A percentile compares a stretch with the other conserved stretches of the same genome.
phyloP scores from a whole-genome alignment of 64 coral and sea anemone species.

The Cladopsammia gracilis region DNA sequence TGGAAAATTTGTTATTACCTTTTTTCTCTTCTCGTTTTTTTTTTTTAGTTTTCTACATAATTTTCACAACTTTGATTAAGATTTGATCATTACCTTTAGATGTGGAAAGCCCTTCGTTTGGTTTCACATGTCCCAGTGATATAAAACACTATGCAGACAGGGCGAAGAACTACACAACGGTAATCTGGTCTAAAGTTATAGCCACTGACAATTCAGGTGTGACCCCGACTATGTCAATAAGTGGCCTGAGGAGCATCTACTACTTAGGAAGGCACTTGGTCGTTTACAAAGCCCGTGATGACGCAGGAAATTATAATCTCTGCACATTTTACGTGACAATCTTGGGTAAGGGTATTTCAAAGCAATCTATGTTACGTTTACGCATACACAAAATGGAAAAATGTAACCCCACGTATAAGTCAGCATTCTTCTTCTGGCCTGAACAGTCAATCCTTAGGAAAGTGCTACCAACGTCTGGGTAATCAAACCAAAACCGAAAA shows the following conservation, averaged over 20 bases:
- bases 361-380: too few relatives aligned
- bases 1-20: too few relatives aligned
- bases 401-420: too few relatives aligned
- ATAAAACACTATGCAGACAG: constrained; percentile 52
- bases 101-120: constrained; percentile 69
- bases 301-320: constrained; percentile 48
- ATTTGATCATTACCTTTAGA: constrained; percentile 34
- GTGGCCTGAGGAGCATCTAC: constrained; percentile 27
- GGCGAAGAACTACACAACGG: constrained; percentile 23
- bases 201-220: constrained; percentile 78
- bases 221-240: neutral
- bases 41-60: too few relatives aligned
- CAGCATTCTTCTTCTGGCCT: too few relatives aligned
- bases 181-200: constrained; percentile 53
- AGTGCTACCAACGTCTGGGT: too few relatives aligned
- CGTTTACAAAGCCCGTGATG: constrained; percentile 60
- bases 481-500: too few relatives aligned
- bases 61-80: neutral
- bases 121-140: constrained; percentile 51
- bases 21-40: too few relatives aligned
- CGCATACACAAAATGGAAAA: too few relatives aligned
- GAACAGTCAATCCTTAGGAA: too few relatives aligned
- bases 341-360: constrained; percentile 38
- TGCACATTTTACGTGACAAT: constrained; percentile 67
- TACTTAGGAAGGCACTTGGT: constrained; percentile 52